These are phyloP conservation scores for Basileuterus tristriatus DNA, from an alignment of 2,797 vertebrate genomes.

Conservation along the genomic window DNA sequence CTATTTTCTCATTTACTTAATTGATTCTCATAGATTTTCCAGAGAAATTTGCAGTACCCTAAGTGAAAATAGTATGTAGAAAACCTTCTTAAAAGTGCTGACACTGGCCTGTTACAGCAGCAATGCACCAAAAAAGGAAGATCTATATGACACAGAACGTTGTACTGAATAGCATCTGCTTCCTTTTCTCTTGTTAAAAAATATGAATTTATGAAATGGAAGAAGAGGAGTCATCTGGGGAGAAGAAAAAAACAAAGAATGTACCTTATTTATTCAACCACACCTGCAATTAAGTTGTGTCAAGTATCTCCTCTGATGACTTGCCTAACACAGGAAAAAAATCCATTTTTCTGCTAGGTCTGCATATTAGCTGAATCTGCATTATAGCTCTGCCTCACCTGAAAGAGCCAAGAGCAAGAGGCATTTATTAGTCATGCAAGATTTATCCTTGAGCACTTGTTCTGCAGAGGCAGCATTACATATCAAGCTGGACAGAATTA, in stretches of 20 bases:
- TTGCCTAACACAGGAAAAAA: constrained; percentile 2
- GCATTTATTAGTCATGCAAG: constrained; percentile 51
- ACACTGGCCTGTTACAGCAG: constrained; percentile 27
- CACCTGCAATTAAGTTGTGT: constrained; percentile 36
- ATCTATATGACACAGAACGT: background rate
- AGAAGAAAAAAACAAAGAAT: background rate
- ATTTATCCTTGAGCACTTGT: constrained; percentile 49
- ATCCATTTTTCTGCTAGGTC: constrained; percentile 43
- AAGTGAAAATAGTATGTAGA: constrained; percentile 51
- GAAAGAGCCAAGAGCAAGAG: constrained; percentile 3
- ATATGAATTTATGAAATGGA: constrained; percentile 40
- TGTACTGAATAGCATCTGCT: constrained; percentile 21
- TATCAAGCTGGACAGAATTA: constrained; percentile 5
- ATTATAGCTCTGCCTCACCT: constrained; percentile 41
- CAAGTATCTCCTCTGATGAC: background rate
- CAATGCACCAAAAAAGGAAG: background rate
- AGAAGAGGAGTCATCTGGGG: background rate
- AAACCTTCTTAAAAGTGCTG: background rate
- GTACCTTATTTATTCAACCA: constrained; percentile 53
- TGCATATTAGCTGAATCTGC: constrained; percentile 25
- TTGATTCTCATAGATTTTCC: constrained; percentile 74
- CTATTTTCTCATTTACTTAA: constrained; percentile 79
- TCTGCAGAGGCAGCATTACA: constrained; percentile 21
- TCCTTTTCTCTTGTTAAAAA: constrained; percentile 60
- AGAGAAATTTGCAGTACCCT: constrained; percentile 51